These are phyloP conservation scores for Drosophila atripex DNA, from an alignment of 2,888 invertebrate species.

Conservation along the genomic window DNA sequence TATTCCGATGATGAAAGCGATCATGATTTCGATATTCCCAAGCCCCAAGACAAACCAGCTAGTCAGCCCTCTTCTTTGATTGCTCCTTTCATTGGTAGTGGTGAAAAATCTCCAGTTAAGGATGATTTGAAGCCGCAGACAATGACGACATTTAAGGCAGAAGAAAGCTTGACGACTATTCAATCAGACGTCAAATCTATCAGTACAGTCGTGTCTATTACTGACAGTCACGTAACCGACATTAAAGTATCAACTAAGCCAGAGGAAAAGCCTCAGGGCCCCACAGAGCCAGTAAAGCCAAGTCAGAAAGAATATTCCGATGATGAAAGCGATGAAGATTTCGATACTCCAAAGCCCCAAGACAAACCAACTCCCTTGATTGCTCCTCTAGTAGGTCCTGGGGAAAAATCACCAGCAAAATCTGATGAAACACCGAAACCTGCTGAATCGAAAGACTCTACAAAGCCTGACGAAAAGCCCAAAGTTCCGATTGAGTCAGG, in stretches of 20 bases:
- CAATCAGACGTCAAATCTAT: too few relatives aligned
- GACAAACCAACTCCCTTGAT: background rate
- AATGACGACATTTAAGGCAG: too few relatives aligned
- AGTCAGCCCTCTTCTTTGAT: constrained; percentile 3
- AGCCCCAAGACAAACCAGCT: constrained; percentile 9
- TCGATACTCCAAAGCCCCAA: constrained; percentile 1
- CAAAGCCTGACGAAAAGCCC: too few relatives aligned
- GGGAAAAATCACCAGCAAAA: too few relatives aligned
- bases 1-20: constrained; percentile 26
- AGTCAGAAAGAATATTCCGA: constrained; percentile 19
- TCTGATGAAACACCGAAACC: too few relatives aligned
- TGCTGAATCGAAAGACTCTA: too few relatives aligned
- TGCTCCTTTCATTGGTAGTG: background rate
- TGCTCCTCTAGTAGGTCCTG: constrained; percentile 1
- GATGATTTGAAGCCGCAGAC: too few relatives aligned
- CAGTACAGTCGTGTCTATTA: too few relatives aligned
- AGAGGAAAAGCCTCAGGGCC: constrained; percentile 29
- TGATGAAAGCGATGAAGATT: constrained; percentile 21
- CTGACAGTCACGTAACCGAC: too few relatives aligned
- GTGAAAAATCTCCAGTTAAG: constrained; percentile 7
- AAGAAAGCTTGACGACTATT: too few relatives aligned
- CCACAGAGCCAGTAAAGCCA: constrained; percentile 16
- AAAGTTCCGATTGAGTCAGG: too few relatives aligned
- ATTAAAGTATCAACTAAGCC: too few relatives aligned
- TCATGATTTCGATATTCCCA: constrained; percentile 8